These are phyloP conservation scores for Xiphophorus hellerii DNA, from an alignment of 2,113 vertebrate species.

Conservation along the genomic window DNA sequence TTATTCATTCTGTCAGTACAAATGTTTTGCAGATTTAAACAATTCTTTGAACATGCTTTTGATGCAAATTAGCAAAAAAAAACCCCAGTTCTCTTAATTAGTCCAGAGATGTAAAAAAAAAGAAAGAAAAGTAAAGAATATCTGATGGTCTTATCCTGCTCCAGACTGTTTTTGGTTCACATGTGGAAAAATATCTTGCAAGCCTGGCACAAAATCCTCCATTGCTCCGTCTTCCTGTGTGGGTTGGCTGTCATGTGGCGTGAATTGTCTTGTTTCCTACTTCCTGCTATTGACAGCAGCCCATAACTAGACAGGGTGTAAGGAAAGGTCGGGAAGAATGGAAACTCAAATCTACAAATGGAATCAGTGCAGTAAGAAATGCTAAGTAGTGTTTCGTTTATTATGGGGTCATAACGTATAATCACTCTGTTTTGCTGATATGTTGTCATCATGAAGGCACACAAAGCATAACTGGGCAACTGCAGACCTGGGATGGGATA, in stretches of 20 bases:
- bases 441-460: neutral
- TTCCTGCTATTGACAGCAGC: conserved; percentile 16
- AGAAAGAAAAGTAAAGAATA: too few species aligned
- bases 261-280: conserved; percentile 19
- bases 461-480: neutral
- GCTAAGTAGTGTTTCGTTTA: neutral
- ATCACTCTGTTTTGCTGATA: neutral
- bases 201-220: neutral
- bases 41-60: neutral
- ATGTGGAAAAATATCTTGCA: neutral
- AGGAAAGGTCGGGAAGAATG: neutral
- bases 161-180: neutral
- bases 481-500: neutral
- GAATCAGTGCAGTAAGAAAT: neutral
- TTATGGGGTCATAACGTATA: neutral
- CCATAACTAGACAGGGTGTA: conserved; percentile 1
- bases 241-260: conserved; percentile 26
- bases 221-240: neutral
- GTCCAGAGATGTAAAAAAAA: neutral
- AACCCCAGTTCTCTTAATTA: neutral
- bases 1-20: neutral
- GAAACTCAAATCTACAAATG: neutral
- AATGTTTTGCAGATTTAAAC: neutral
- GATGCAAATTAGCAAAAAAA: neutral
- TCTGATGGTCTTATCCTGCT: neutral